phyloP scores from a whole-genome alignment of 2,888 invertebrate species.

The Agelastica alni region DNA sequence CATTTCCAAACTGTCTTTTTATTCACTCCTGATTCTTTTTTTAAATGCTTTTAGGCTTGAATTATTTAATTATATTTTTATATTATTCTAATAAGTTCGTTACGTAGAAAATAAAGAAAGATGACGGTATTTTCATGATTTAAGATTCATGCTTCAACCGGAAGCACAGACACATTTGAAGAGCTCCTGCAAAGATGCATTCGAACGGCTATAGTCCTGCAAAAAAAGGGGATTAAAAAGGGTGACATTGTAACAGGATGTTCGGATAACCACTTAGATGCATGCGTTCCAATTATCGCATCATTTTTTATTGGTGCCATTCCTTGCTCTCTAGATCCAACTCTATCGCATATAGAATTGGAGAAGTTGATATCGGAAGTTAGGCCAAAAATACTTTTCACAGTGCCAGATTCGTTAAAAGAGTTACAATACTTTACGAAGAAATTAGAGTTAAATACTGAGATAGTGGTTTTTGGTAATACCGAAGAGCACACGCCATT shows the following conservation, averaged over 20 bases:
- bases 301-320: constrained; percentile 56
- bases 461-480: constrained; percentile 44
- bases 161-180: constrained; percentile 55
- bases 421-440: constrained; percentile 36
- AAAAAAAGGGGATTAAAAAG: constrained; percentile 50
- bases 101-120: too few relatives aligned
- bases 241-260: constrained; percentile 59
- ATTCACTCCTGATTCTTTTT: too few relatives aligned
- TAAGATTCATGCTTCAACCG: constrained; percentile 48
- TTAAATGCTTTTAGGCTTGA: too few relatives aligned
- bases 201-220: constrained; percentile 56
- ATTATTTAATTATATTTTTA: not conserved
- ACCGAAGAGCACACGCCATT: constrained; percentile 28
- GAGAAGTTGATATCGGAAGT: constrained; percentile 40
- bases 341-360: constrained; percentile 38
- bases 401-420: constrained; percentile 33
- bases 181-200: constrained; percentile 55
- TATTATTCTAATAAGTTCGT: not conserved
- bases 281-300: constrained; percentile 58
- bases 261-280: constrained; percentile 57
- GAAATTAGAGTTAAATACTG: constrained; percentile 29
- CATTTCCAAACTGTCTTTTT: too few relatives aligned
- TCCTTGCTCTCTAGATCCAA: constrained; percentile 43
- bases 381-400: constrained; percentile 45
- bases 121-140: constrained; percentile 19